Evolutionary conservation across 2,888 invertebrate species (phyloP).

Genomic region (Drosophila engyochracea): DNA sequence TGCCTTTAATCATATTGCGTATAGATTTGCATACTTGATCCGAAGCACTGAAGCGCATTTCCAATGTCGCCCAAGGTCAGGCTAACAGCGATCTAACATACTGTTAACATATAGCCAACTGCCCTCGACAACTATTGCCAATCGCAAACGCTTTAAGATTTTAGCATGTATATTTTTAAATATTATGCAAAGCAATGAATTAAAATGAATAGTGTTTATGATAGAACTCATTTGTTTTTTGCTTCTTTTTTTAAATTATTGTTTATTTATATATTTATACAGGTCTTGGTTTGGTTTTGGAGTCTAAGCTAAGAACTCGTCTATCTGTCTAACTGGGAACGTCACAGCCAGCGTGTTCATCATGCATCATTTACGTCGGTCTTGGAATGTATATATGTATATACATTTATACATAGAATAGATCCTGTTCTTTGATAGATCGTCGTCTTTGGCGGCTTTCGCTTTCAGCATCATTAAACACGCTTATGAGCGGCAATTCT

Average conservation of each 20-base stretch:
- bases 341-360: constrained; percentile 22
- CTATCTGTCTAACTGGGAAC: constrained; percentile 15
- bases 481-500: constrained; percentile 50
- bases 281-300: constrained; percentile 39
- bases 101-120: constrained; percentile 17
- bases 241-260: constrained; percentile 31
- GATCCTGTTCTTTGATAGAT: constrained; percentile 50
- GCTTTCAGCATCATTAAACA: constrained; percentile 32
- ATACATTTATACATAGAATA: constrained; percentile 22
- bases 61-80: constrained; percentile 73
- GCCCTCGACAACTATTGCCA: constrained; percentile 4
- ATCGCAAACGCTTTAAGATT: constrained; percentile 49
- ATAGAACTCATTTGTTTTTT: constrained; percentile 43
- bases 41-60: constrained; percentile 47
- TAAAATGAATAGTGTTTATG: constrained; percentile 63
- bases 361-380: constrained; percentile 66
- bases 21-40: constrained; percentile 39
- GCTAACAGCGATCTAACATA: constrained; percentile 52
- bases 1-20: constrained; percentile 18
- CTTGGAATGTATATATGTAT: constrained; percentile 13
- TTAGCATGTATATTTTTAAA: constrained; percentile 39
- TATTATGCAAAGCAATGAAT: constrained; percentile 65
- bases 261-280: constrained; percentile 52
- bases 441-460: constrained; percentile 18
- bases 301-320: constrained; percentile 17